phyloP scores from a whole-genome alignment of 2,797 vertebrate genomes.

The Staurois parvus region DNA sequence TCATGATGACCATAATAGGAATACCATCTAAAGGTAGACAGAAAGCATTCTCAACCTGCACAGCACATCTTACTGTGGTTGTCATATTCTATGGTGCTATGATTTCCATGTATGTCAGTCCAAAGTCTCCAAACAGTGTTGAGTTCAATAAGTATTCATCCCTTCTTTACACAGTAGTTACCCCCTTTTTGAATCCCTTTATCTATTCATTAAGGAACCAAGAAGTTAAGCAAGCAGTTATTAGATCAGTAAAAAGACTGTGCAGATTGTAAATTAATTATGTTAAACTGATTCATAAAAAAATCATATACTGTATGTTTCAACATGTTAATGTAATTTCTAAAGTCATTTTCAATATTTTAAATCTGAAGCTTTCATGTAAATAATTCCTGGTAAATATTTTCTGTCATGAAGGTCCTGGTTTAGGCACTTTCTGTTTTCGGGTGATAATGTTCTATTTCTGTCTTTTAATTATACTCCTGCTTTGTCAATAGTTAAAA shows the following conservation, averaged over 20 bases:
- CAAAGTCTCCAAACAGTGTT: slow-evolving; percentile 28
- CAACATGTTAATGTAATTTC: no score
- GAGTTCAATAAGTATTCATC: slow-evolving; percentile 38
- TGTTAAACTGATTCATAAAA: background rate
- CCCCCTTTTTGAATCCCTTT: slow-evolving; percentile 61
- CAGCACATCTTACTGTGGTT: slow-evolving; percentile 62
- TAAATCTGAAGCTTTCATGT: no score
- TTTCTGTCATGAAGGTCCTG: no score
- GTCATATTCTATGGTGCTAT: slow-evolving; percentile 59
- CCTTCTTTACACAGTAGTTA: slow-evolving; percentile 62
- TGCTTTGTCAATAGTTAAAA: no score
- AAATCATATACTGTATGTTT: no score
- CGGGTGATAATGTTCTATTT: no score
- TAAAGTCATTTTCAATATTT: no score
- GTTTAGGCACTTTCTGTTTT: no score
- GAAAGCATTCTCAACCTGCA: slow-evolving; percentile 57
- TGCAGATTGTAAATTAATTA: background rate
- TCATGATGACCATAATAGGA: slow-evolving; percentile 37
- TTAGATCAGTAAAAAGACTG: background rate
- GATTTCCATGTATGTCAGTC: slow-evolving; percentile 60
- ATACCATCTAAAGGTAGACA: slow-evolving; percentile 36
- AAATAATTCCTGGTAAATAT: no score
- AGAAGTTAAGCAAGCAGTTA: slow-evolving; percentile 29
- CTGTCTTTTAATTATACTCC: no score
- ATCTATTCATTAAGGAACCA: slow-evolving; percentile 62